Conservation (phyloP, 1,140 invertebrate species). For the Oscheius sp. region DNA sequence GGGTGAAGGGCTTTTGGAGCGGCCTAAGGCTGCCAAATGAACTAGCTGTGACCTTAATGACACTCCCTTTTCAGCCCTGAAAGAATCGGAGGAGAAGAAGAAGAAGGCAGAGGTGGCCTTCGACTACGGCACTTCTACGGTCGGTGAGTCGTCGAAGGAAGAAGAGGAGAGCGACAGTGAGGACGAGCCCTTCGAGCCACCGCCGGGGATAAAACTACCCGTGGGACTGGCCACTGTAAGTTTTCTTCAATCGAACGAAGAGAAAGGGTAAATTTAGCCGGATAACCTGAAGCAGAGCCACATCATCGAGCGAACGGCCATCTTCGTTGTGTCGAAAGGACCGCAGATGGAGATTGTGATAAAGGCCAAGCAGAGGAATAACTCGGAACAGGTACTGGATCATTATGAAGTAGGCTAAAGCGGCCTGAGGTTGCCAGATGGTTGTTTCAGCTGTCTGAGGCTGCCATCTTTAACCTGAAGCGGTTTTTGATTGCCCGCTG, state of each 20-base stretch:
- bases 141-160: not conserved
- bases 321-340: constrained; percentile 87
- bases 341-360: constrained; percentile 96
- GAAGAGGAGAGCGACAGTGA: constrained; percentile 47
- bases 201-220: constrained; percentile 53
- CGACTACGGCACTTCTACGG: constrained; percentile 31
- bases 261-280: constrained; percentile 69
- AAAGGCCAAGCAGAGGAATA: constrained; percentile 90
- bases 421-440: too few relatives aligned
- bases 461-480: not conserved
- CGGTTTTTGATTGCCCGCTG: constrained; percentile 22
- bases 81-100: not conserved
- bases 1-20: too few relatives aligned
- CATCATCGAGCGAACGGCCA: constrained; percentile 92
- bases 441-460: not conserved
- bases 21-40: constrained; percentile 27
- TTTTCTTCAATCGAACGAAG: constrained; percentile 63
- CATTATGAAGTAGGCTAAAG: too few relatives aligned
- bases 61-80: constrained; percentile 11
- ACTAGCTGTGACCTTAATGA: not conserved
- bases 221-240: constrained; percentile 68
- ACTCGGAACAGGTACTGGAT: constrained; percentile 65
- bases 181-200: constrained; percentile 59
- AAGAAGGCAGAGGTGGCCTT: constrained; percentile 49
- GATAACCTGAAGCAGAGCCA: constrained; percentile 83